Conservation (phyloP, 2,888 invertebrate genomes). For the Synergus gifuensis region DNA sequence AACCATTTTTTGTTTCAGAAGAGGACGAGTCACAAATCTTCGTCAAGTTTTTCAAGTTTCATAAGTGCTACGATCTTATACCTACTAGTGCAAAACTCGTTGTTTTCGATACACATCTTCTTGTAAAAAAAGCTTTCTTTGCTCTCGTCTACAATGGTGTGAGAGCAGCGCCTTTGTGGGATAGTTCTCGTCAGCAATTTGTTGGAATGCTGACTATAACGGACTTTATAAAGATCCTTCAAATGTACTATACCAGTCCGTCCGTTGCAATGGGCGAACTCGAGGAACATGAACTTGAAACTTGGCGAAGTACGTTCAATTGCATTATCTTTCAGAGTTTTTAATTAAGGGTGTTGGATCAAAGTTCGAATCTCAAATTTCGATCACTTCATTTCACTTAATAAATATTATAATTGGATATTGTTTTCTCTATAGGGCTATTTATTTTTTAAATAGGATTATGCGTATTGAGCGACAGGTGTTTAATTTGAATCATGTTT, state of each 20-base stretch:
- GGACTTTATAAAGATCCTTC: constrained; percentile 98
- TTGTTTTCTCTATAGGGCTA: too few species aligned
- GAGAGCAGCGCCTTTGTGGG: constrained; percentile 98
- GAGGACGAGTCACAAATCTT: constrained; percentile 98
- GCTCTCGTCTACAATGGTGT: constrained; percentile 99
- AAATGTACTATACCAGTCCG: constrained; percentile 98
- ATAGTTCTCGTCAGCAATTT: constrained; percentile 93
- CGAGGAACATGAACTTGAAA: constrained; percentile 97
- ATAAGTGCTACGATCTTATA: constrained; percentile 99
- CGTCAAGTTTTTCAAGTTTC: constrained; percentile 99
- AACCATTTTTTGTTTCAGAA: constrained; percentile 82
- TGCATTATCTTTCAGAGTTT: constrained; percentile 41
- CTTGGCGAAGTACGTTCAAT: constrained; percentile 90
- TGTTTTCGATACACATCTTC: constrained; percentile 98
- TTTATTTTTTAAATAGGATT: too few species aligned
- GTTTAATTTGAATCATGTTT: too few species aligned
- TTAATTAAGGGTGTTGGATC: constrained; percentile 25
- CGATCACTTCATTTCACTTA: too few species aligned
- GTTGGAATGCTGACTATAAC: constrained; percentile 99
- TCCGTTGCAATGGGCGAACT: constrained; percentile 96
- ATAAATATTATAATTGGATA: too few species aligned
- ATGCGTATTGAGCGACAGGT: too few species aligned
- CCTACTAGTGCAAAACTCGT: constrained; percentile 99
- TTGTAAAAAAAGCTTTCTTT: constrained; percentile 99
- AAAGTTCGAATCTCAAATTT: neutral